A percentile compares a stretch with the other conserved stretches of the same genome.
phyloP scores from a whole-genome alignment of 2,797 vertebrate genomes.

The Monodelphis domestica region DNA sequence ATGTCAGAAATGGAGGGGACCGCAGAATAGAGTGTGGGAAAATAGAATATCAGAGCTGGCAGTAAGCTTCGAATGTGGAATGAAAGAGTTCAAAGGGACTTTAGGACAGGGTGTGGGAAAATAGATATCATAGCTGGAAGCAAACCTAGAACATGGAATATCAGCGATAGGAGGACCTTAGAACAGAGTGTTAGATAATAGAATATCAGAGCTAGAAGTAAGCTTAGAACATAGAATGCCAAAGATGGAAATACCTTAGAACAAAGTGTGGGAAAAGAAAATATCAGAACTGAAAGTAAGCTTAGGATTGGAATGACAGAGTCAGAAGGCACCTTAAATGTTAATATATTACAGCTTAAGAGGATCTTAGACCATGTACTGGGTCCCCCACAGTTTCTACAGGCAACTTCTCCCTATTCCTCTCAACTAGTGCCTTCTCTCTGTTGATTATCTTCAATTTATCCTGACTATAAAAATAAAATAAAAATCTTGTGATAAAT shows the following conservation, averaged over 20 bases:
- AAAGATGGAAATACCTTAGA: too few species aligned
- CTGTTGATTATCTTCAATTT: too few species aligned
- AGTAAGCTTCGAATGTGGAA: background rate
- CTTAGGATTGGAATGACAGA: too few species aligned
- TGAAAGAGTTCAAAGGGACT: background rate
- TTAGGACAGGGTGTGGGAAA: background rate
- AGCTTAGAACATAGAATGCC: too few species aligned
- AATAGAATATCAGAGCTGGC: background rate
- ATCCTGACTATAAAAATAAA: background rate
- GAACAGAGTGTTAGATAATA: too few species aligned
- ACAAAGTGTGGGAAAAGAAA: too few species aligned
- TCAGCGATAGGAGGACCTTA: background rate
- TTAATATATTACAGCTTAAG: too few species aligned
- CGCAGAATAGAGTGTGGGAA: background rate
- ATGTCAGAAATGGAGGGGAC: background rate
- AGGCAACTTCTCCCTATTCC: background rate
- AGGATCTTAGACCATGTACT: too few species aligned
- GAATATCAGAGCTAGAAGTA: too few species aligned
- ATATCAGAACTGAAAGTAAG: too few species aligned
- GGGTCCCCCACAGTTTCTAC: background rate
- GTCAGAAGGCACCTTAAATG: too few species aligned
- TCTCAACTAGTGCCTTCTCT: background rate
- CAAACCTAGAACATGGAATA: background rate
- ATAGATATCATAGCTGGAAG: too few species aligned
- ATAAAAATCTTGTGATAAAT: background rate